Conservation (phyloP, 2,797 vertebrate species). For the Heliangelus exortis region DNA sequence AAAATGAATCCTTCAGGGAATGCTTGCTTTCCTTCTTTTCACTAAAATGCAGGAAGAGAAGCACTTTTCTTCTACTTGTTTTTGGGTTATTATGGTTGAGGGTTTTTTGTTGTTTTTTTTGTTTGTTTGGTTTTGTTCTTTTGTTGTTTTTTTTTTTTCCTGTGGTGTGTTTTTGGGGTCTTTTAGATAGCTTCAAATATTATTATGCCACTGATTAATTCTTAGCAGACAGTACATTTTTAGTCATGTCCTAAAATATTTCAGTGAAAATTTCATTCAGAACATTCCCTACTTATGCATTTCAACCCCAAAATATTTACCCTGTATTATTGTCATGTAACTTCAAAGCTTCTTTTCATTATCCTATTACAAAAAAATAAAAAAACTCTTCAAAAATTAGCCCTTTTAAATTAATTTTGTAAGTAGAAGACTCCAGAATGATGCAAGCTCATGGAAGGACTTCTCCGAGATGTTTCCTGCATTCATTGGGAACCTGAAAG, state of each 20-base stretch:
- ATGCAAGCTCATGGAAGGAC: background rate
- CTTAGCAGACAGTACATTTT: background rate
- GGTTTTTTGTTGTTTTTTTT: fast-evolving
- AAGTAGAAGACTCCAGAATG: background rate
- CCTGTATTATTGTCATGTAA: background rate
- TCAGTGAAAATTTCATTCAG: background rate
- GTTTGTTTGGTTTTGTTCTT: background rate
- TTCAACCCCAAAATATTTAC: background rate
- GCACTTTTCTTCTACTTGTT: background rate
- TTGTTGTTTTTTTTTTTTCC: background rate
- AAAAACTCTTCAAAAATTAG: background rate
- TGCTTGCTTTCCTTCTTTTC: background rate
- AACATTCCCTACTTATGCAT: background rate
- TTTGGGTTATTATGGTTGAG: background rate
- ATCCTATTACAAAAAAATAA: background rate
- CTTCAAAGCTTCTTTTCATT: background rate
- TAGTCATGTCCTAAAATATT: background rate
- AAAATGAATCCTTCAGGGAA: background rate
- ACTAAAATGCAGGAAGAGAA: background rate
- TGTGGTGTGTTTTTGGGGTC: background rate
- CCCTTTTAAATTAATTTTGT: background rate
- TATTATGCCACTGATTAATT: background rate
- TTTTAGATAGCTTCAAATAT: background rate
- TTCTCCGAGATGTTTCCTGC: background rate
- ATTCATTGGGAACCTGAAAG: background rate